These are phyloP conservation scores for Quadroppia sp. DNA, from an alignment of 2,888 invertebrate genomes.

Conservation along the genomic window DNA sequence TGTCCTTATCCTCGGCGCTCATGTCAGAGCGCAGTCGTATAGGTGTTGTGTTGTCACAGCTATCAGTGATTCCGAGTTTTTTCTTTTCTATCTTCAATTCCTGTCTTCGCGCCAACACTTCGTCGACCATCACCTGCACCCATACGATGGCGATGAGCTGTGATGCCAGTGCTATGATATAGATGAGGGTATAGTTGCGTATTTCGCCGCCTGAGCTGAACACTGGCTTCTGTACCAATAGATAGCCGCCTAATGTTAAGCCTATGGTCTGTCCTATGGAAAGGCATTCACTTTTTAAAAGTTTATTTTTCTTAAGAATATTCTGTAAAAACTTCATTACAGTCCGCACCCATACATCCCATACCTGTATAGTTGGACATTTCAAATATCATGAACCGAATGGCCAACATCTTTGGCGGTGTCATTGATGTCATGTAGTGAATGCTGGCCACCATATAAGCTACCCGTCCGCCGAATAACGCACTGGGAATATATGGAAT, in stretches of 20 bases:
- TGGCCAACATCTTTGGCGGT: neutral
- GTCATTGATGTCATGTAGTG: constrained; percentile 16
- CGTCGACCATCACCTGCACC: constrained; percentile 9
- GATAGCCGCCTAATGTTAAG: neutral
- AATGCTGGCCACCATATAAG: neutral
- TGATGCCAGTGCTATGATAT: neutral
- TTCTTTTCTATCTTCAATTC: constrained; percentile 16
- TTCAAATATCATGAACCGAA: neutral
- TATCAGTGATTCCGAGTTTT: neutral
- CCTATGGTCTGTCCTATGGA: neutral
- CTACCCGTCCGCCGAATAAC: neutral
- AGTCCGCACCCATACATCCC: neutral
- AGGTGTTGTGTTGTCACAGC: neutral
- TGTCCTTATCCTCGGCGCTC: neutral
- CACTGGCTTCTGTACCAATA: neutral
- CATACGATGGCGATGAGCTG: neutral
- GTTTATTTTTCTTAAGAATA: neutral
- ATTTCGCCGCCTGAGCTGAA: neutral
- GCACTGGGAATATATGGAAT: neutral
- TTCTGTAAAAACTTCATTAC: neutral
- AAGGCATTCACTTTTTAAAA: neutral
- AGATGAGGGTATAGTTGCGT: neutral
- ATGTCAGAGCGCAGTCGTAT: neutral
- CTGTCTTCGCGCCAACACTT: neutral
- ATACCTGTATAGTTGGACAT: neutral